phyloP scores from a whole-genome alignment of 2,113 vertebrate species.

The Monopterus albus region DNA sequence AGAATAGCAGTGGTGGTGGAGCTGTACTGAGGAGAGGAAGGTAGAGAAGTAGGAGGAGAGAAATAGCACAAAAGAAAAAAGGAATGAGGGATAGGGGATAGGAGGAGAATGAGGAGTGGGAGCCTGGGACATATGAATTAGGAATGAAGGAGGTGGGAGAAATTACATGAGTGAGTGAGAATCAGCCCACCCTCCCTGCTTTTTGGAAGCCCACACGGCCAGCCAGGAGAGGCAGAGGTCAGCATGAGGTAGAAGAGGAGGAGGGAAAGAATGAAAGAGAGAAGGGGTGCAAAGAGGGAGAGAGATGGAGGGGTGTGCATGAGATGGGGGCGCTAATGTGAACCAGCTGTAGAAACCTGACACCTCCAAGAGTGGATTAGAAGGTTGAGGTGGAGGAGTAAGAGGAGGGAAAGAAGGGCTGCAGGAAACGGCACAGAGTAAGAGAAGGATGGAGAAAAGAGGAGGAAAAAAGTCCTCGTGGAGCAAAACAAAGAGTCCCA shows the following conservation, averaged over 20 bases:
- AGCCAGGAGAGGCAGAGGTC: conserved; percentile 73
- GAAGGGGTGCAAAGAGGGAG: conserved; percentile 24
- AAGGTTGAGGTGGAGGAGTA: conserved; percentile 73
- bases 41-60: conserved; percentile 27
- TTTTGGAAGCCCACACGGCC: conserved; percentile 52
- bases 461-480: conserved; percentile 54
- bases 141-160: conserved; percentile 33
- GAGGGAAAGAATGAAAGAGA: conserved; percentile 8
- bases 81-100: conserved; percentile 9
- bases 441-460: conserved; percentile 53
- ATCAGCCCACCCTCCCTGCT: conserved; percentile 49
- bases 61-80: conserved; percentile 25
- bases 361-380: conserved; percentile 72
- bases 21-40: conserved; percentile 27
- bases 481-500: conserved; percentile 78
- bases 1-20: conserved; percentile 36
- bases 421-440: conserved; percentile 52
- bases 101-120: conserved; percentile 6
- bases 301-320: conserved; percentile 31
- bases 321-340: conserved; percentile 78
- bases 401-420: conserved; percentile 65
- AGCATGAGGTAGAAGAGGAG: conserved; percentile 70
- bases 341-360: conserved; percentile 86
- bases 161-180: conserved; percentile 50
- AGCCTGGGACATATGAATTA: conserved; percentile 27